These are phyloP conservation scores for Euleptes europaea DNA, from an alignment of 2,113 vertebrate genomes.

Conservation along the genomic window DNA sequence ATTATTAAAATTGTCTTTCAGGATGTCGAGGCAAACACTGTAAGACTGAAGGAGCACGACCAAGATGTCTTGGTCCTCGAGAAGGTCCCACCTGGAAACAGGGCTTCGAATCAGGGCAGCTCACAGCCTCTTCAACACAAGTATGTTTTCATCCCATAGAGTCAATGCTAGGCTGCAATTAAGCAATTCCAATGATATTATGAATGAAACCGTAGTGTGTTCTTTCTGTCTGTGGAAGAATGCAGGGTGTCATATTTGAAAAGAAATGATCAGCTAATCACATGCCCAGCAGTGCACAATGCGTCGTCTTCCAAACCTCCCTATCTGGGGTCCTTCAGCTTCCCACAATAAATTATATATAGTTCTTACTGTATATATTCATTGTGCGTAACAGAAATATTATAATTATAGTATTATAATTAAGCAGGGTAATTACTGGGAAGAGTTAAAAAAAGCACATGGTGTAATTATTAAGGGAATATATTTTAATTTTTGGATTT, in stretches of 20 bases:
- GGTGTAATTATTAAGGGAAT: constrained; percentile 36
- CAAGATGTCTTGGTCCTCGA: constrained; percentile 97
- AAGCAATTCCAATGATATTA: constrained; percentile 66
- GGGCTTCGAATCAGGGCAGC: constrained; percentile 83
- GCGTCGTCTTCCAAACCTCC: constrained; percentile 57
- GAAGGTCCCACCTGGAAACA: constrained; percentile 87
- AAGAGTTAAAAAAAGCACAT: neutral
- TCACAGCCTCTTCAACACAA: constrained; percentile 90
- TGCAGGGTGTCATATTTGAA: constrained; percentile 16
- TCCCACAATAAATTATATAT: constrained; percentile 41
- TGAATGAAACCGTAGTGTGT: constrained; percentile 65
- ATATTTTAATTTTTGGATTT: constrained; percentile 44
- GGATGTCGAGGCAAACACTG: constrained; percentile 99
- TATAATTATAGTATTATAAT: constrained; percentile 13
- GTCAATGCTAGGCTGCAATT: constrained; percentile 68
- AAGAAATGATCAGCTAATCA: constrained; percentile 56
- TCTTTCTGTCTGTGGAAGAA: constrained; percentile 49
- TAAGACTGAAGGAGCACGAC: constrained; percentile 96
- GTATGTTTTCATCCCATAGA: constrained; percentile 81
- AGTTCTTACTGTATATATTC: constrained; percentile 32
- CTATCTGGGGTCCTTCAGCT: constrained; percentile 21
- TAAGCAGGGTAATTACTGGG: constrained; percentile 26
- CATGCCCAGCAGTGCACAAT: constrained; percentile 50
- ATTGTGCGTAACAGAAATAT: constrained; percentile 31
- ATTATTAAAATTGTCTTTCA: constrained; percentile 70